Base-by-base conservation (phyloP, 2,113 vertebrate species). In the Azemiops feae region DNA sequence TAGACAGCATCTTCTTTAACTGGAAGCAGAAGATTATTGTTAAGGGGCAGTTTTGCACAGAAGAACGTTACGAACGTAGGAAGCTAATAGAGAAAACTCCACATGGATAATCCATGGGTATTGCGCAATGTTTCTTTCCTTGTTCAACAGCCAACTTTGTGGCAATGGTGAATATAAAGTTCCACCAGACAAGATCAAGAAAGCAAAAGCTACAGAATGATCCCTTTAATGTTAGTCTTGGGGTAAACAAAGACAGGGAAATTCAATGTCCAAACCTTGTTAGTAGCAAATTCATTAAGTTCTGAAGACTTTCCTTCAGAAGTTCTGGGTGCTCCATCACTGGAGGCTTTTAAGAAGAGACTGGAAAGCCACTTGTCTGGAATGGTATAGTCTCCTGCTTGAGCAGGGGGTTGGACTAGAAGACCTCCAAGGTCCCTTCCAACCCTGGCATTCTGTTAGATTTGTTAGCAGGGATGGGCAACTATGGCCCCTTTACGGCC, bases 1-100 rank as follows among this genome's bases (percentile, higher is more conserved):
- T 22, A 5, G 95, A 95, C 8, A 96, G 92, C 9, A 86, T 39
- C 54, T 58, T 91, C 6, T 88, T 93, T 1, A 96, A 91, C 97
- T 96, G 89, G 9, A 94, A 94, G 89, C 47, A 88, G 57, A 94
- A 34, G 6, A 94, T 25, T 16, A 39, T 53, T 18, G 58, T 88
- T 52, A 47, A 87, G 4, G 30, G 39, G 50, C 12, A 22, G 12
- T 0, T 0, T 0, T 5, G 12, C 64, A 54, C 22, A 50, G 25
- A 43, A n/a, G 22, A 60, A 30, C 0, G 0, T 0, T 54, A 0
- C 0, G 34, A 54, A 52, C 45, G 1, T 0, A 2, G 1, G 3
- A 14, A 53, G 22, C 5, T 3, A 8, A 45, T 14, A 58, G 5
- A 39, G 14, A 12, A 74, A 87, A 30, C 25, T 50, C 27, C 30